phyloP scores from a whole-genome alignment of 2,113 vertebrate genomes.

The Nannobrachium achirus region DNA sequence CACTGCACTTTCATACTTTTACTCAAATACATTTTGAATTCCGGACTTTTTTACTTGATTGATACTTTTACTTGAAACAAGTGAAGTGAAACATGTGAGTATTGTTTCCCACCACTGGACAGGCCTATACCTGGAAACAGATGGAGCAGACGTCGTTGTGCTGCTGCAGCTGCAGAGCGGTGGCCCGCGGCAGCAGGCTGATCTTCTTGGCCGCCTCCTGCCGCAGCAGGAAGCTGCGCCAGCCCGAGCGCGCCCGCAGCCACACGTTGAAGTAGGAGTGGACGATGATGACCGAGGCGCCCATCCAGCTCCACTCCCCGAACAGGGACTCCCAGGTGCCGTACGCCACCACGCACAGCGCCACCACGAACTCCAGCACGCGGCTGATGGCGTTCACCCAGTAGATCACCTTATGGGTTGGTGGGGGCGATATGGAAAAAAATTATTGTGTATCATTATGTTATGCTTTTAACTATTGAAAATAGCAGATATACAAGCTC shows the following conservation, averaged over 20 bases:
- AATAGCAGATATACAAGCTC: too few relatives aligned
- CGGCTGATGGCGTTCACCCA: slow-evolving; percentile 84
- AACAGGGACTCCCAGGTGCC: slow-evolving; percentile 87
- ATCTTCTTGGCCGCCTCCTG: slow-evolving; percentile 86
- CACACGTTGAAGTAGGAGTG: slow-evolving; percentile 91
- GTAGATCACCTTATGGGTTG: too few relatives aligned
- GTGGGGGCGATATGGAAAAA: too few relatives aligned
- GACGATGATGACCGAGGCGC: slow-evolving; percentile 85
- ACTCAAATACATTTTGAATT: too few relatives aligned
- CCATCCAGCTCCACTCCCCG: slow-evolving; percentile 92
- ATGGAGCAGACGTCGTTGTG: slow-evolving; percentile 87
- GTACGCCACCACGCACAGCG: slow-evolving; percentile 86
- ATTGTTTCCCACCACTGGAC: too few relatives aligned
- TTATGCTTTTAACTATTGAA: too few relatives aligned
- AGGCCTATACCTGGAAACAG: slow-evolving; percentile 93
- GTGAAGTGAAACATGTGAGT: too few relatives aligned
- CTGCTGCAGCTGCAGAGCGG: slow-evolving; percentile 73
- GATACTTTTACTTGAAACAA: too few relatives aligned
- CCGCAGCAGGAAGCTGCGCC: slow-evolving; percentile 87
- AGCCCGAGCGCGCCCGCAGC: slow-evolving; percentile 87
- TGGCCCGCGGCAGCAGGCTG: slow-evolving; percentile 80
- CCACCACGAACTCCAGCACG: slow-evolving; percentile 88
- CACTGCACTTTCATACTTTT: too few relatives aligned
- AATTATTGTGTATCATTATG: too few relatives aligned
- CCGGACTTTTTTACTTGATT: too few relatives aligned